A percentile compares a stretch with the other conserved stretches of the same genome.
These are phyloP conservation scores for Dromas ardeola DNA, from an alignment of 2,113 vertebrate genomes.

Conservation along the genomic window DNA sequence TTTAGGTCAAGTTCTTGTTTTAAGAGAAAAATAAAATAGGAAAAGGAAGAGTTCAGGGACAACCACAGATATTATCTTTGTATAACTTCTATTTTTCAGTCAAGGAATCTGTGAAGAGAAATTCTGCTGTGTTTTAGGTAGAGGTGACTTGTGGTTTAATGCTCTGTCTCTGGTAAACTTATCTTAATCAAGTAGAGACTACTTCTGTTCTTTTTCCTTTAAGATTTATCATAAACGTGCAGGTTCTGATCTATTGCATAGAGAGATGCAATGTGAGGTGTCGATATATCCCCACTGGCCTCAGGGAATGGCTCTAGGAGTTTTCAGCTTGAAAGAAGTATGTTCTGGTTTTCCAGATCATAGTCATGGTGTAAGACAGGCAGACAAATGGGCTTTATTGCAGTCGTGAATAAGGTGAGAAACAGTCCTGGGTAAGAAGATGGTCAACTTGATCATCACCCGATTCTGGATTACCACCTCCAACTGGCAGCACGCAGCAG, in stretches of 20 bases:
- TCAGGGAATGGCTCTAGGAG: background rate
- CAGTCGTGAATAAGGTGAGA: background rate
- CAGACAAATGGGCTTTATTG: background rate
- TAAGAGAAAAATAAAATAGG: constrained; percentile 58
- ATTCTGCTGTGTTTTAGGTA: background rate
- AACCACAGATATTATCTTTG: constrained; percentile 39
- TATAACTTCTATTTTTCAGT: constrained; percentile 49
- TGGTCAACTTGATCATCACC: background rate
- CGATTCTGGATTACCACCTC: background rate
- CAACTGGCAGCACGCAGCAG: background rate
- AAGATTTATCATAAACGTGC: background rate
- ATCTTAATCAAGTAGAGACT: background rate
- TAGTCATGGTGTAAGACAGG: background rate
- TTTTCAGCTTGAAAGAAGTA: background rate
- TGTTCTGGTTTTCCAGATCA: background rate
- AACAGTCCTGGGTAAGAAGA: background rate
- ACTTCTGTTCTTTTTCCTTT: background rate
- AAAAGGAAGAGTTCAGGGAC: constrained; percentile 61
- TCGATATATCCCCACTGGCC: background rate
- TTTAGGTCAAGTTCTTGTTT: constrained; percentile 65
- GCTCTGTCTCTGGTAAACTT: background rate
- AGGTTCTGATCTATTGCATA: background rate
- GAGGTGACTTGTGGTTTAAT: background rate
- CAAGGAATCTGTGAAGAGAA: constrained; percentile 25
- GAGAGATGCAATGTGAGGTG: background rate